Evolutionary conservation across 2,797 vertebrate genomes (phyloP), one percentile per base, ranked within the genome.

Genomic region (Pangasius krempfi): DNA sequence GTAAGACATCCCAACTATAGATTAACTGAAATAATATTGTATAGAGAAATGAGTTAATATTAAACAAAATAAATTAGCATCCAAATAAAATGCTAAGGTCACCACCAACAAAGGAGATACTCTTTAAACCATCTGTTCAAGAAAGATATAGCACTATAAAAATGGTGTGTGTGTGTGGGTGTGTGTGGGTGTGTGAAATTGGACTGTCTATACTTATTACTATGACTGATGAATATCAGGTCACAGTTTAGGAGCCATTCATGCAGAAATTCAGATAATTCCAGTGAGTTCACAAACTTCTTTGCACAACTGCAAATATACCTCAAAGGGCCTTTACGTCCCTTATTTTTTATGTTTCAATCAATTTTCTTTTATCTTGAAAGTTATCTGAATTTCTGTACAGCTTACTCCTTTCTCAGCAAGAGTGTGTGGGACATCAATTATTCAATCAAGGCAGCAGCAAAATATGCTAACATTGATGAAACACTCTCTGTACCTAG

Each of bases 261-360:
- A 56, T 56, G 66, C 66, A 85, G 22, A 72, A 56, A 78, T 87
- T 80, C 25, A n/a, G 25, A 78, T 87, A 62, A 60, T 88, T 72
- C 50, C 50, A 72, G 16, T 68, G 37, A 85, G 66, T 70, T 66
- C 25, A 54, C 50, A 72, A 85, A 73, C 50, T 84, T 66, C 33
- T 64, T 83, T 68, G 62, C n/a, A 83, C 5, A 64, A n/a, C 40
- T 94, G 93, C 93, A 93, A 95, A 91, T 93, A 90, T 93, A 92
- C 93, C 92, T 93, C 93, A 0, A 9, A 92, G 92, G 92, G 92
- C 89, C 84, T 91, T 91, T 92, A 86, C 85, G 87, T 91, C 72
- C 93, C 93, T 94, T 94, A 94, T 95, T 95, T 94, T 89, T 84
- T 92, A 92, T 88, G 86, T 94, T 95, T 94, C 92, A 95, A 95